Percentiles rank a stretch among this genome's conserved stretches.
Conservation (phyloP, 2,797 vertebrate genomes). For the Benthosema pterotum region DNA sequence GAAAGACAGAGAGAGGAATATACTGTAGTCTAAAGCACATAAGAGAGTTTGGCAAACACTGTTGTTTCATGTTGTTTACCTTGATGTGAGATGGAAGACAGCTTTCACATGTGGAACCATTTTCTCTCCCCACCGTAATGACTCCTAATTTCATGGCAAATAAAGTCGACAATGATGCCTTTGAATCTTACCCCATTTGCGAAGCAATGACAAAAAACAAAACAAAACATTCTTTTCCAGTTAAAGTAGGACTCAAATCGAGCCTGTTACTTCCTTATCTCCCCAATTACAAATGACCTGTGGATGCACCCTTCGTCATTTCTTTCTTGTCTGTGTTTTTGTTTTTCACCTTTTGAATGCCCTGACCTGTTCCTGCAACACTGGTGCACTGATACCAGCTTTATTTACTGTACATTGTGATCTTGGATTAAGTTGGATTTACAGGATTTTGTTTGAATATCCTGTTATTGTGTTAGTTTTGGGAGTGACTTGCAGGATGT, state of each 20-base stretch:
- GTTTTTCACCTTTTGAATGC: slow-evolving; percentile 41
- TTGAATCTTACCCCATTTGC: slow-evolving; percentile 69
- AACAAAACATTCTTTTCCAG: slow-evolving; percentile 65
- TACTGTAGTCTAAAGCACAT: too few relatives aligned
- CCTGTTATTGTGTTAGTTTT: neutral
- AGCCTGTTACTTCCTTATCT: slow-evolving; percentile 66
- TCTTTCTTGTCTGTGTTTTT: slow-evolving; percentile 8
- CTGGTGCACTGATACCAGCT: neutral
- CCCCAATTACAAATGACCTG: slow-evolving; percentile 53
- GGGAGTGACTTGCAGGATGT: neutral
- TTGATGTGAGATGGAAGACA: slow-evolving; percentile 61
- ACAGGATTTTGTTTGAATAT: too few relatives aligned
- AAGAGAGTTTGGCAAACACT: neutral
- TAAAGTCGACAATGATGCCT: slow-evolving; percentile 70
- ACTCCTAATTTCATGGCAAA: slow-evolving; percentile 78
- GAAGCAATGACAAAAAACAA: slow-evolving; percentile 42
- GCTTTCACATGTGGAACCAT: slow-evolving; percentile 72
- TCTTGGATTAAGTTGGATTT: too few relatives aligned
- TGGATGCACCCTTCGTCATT: slow-evolving; percentile 16
- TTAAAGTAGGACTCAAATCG: slow-evolving; percentile 52
- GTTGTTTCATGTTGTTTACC: slow-evolving; percentile 59
- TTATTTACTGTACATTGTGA: slow-evolving; percentile 25
- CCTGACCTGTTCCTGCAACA: slow-evolving; percentile 5
- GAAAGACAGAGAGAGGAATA: slow-evolving; percentile 1
- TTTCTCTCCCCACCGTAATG: slow-evolving; percentile 63